These are phyloP conservation scores for Aphidius ervi DNA, from an alignment of 1,140 invertebrate genomes.

Conservation along the genomic window DNA sequence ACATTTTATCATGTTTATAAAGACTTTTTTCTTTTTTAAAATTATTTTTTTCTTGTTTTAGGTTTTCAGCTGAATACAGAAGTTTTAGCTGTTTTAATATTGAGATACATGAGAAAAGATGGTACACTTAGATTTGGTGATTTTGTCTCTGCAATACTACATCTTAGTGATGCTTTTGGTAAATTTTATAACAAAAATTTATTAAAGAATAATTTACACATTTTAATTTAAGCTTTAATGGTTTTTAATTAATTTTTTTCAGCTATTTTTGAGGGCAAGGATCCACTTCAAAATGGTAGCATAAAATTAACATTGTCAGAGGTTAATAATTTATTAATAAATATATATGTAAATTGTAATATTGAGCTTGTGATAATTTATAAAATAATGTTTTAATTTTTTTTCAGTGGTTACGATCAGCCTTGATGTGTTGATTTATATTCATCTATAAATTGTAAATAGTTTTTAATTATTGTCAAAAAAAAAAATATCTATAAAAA, in stretches of 20 bases:
- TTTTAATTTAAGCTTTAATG: not conserved
- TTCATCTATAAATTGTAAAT: slow-evolving; percentile 40
- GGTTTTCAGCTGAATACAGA: slow-evolving; percentile 82
- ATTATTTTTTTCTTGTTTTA: slow-evolving; percentile 31
- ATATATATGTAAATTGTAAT: slow-evolving; percentile 30
- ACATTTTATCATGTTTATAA: not conserved
- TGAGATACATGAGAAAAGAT: slow-evolving; percentile 89
- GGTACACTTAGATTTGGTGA: slow-evolving; percentile 89
- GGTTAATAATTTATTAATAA: slow-evolving; percentile 53
- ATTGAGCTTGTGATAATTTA: slow-evolving; percentile 30
- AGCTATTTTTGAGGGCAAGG: slow-evolving; percentile 78
- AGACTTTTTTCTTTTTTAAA: slow-evolving; percentile 1
- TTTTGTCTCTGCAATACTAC: slow-evolving; percentile 85
- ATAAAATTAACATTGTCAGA: slow-evolving; percentile 77
- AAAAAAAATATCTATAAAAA: slow-evolving; percentile 8
- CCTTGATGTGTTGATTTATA: slow-evolving; percentile 62
- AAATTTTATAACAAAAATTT: slow-evolving; percentile 24
- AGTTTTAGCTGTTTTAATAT: slow-evolving; percentile 74
- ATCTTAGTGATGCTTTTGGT: slow-evolving; percentile 85
- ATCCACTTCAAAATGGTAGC: slow-evolving; percentile 75
- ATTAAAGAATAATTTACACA: not conserved
- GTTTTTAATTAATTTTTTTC: slow-evolving; percentile 38
- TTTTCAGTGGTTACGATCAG: slow-evolving; percentile 74
- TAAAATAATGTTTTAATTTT: slow-evolving; percentile 36
- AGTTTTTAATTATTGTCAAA: slow-evolving; percentile 27